These are phyloP conservation scores for Drosophila kohkoa DNA, from an alignment of 1,140 invertebrate species.

Conservation along the genomic window DNA sequence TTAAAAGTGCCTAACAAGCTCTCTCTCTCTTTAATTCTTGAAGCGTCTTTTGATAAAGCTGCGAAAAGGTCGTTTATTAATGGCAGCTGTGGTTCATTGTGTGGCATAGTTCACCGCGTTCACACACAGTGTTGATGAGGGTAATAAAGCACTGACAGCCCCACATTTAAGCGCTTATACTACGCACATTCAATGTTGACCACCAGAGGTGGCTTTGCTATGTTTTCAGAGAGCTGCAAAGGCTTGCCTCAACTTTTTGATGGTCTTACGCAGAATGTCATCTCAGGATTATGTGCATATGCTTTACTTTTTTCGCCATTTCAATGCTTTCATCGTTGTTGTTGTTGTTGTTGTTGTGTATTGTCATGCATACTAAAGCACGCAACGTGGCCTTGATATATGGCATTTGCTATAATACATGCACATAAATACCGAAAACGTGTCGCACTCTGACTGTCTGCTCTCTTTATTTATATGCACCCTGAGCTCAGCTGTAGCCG, in stretches of 20 bases:
- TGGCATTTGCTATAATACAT: constrained; percentile 36
- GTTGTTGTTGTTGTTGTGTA: constrained; percentile 12
- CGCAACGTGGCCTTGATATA: constrained; percentile 39
- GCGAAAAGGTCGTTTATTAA: constrained; percentile 59
- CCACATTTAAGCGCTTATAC: not conserved
- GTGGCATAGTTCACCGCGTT: constrained; percentile 9
- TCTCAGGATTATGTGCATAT: constrained; percentile 50
- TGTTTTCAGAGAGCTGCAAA: not conserved
- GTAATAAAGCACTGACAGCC: constrained; percentile 59
- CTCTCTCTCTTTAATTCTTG: not conserved
- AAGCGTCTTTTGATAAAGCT: constrained; percentile 17
- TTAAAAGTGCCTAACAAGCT: constrained; percentile 1
- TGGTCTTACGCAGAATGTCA: constrained; percentile 53
- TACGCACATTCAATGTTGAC: constrained; percentile 19
- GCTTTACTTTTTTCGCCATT: constrained; percentile 8
- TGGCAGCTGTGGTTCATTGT: constrained; percentile 5
- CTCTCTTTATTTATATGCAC: constrained; percentile 11
- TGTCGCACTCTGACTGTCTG: constrained; percentile 31
- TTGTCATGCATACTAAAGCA: constrained; percentile 25
- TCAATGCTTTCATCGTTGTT: constrained; percentile 3
- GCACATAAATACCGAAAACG: constrained; percentile 46
- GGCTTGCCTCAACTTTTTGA: constrained; percentile 36
- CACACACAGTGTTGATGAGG: constrained; percentile 54
- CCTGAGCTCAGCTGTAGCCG: not conserved
- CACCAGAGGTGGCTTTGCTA: not conserved